Evolutionary conservation across 2,797 vertebrate genomes (phyloP).

Genomic region (Clangula hyemalis): DNA sequence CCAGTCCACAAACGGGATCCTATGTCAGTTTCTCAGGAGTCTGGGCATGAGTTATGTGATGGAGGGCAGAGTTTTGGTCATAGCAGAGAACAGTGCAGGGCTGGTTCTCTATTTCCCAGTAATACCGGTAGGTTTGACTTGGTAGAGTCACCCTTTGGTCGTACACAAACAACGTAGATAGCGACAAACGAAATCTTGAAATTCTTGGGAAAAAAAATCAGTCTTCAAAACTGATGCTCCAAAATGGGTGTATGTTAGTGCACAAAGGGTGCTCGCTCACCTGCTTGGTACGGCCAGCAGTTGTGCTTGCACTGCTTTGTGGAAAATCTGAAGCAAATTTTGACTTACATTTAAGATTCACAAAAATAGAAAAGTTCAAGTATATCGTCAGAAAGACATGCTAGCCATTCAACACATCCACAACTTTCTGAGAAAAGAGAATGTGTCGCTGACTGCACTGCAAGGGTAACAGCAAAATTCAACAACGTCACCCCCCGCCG

Average conservation of each 20-base stretch:
- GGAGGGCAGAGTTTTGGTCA: neutral
- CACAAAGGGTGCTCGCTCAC: neutral
- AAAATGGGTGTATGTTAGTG: neutral
- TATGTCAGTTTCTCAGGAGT: rapidly evolving
- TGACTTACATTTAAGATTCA: neutral
- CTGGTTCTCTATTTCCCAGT: neutral
- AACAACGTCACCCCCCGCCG: neutral
- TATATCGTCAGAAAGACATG: rapidly evolving
- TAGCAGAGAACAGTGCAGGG: neutral
- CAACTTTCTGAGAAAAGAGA: neutral
- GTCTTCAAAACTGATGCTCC: neutral
- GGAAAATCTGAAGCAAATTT: rapidly evolving
- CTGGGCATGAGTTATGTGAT: rapidly evolving
- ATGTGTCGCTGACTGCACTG: neutral
- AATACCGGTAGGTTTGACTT: rapidly evolving
- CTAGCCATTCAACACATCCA: rapidly evolving
- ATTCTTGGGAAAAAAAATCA: neutral
- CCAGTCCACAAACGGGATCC: rapidly evolving
- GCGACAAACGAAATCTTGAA: neutral
- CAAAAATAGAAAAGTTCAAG: neutral
- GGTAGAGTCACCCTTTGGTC: rapidly evolving
- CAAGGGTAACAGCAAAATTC: neutral
- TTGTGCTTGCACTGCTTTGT: rapidly evolving
- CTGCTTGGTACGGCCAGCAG: rapidly evolving
- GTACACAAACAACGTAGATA: rapidly evolving